Evolutionary conservation across 1,140 invertebrate genomes (phyloP), one percentile per base, ranked within the genome.

Genomic region (Cepaea nemoralis): DNA sequence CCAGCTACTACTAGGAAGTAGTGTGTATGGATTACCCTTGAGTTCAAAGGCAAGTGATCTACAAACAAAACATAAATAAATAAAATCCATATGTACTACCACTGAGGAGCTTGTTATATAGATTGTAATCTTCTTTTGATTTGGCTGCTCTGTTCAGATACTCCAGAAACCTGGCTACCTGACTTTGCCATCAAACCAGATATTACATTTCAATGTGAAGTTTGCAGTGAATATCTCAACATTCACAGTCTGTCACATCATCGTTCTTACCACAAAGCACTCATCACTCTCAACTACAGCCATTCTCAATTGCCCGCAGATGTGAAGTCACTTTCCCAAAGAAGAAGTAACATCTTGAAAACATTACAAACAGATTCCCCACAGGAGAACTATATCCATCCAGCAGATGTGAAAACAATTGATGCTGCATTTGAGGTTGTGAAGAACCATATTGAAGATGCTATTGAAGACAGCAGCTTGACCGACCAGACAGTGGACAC

Each of bases 391-490:
- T 83, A 87, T 0, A 74, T 89, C 31, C 77, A 86, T 31, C 83
- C 86, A 24, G 81, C 84, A 77, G 81, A 83, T 50, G 84, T 91
- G 31, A 86, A 88, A 79, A 76, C 84, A 74, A 76, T 91, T 8
- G 88, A 91, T 82, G 88, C 90, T 55, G 89, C 90, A 0, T 91
- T 87, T 85, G 91, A 91, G 84, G 84, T 89, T 80, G 75, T 91
- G 24, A 91, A 90, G 80, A 75, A 86, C 33, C 83, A 90, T 40
- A 59, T 90, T 40, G 87, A 87, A 67, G 82, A 87, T 35, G 86
- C 84, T 22, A 86, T 81, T 75, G 84, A 86, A 40, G 80, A 81
- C 59, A 78, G 80, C 37, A 77, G 84, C 24, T 83, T 86, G 75
- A 79, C 84, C 42, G 63, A 81, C 35, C 86, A 88, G 37, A 83